phyloP scores from a whole-genome alignment of 2,888 invertebrate genomes.

The Desoria tigrina region DNA sequence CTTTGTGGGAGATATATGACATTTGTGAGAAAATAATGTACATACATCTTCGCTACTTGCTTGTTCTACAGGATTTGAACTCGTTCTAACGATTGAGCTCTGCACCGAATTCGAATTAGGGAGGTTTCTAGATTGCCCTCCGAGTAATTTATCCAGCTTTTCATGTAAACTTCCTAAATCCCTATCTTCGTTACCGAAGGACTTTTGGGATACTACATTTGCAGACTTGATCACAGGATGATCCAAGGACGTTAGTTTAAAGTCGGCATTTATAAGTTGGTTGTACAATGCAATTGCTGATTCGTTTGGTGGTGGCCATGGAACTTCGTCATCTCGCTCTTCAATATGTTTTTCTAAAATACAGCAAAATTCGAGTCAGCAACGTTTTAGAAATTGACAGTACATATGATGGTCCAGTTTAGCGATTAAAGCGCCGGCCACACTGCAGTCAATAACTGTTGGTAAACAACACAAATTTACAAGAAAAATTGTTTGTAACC shows the following conservation, averaged over 20 bases:
- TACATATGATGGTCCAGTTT: too few species aligned
- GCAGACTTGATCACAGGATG: too few species aligned
- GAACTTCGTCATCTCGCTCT: conserved; percentile 29
- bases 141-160: conserved; percentile 3
- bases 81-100: not conserved
- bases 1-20: conserved; percentile 3
- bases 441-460: too few species aligned
- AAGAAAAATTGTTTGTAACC: too few species aligned
- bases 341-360: conserved; percentile 23
- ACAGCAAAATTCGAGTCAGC: too few species aligned
- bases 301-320: conserved; percentile 31
- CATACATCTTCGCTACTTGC: conserved; percentile 15
- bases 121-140: not conserved
- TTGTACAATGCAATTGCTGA: conserved; percentile 11
- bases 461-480: too few species aligned
- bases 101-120: not conserved
- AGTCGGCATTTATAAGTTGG: not conserved
- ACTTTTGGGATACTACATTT: too few species aligned
- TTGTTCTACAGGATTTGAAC: not conserved
- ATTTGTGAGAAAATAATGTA: not conserved
- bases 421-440: too few species aligned
- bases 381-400: too few species aligned
- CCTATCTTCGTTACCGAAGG: too few species aligned
- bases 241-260: not conserved
- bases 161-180: not conserved